These are phyloP conservation scores for Daktulosphaira vitifoliae DNA, from an alignment of 1,140 invertebrate species.

Conservation along the genomic window DNA sequence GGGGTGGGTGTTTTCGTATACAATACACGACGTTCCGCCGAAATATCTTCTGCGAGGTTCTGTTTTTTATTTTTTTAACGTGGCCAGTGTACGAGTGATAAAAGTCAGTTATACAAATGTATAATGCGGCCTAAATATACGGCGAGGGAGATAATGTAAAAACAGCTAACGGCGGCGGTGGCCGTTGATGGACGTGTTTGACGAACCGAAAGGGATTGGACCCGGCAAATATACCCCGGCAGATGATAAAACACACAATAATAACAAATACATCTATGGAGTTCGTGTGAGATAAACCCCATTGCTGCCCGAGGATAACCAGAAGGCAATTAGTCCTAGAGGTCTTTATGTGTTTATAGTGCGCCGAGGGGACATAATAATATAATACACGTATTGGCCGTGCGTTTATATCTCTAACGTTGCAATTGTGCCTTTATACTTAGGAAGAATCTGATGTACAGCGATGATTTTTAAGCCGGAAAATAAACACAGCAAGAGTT, in stretches of 20 bases:
- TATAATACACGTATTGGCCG: not conserved
- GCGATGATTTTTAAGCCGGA: not conserved
- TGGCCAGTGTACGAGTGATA: not conserved
- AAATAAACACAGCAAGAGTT: constrained; percentile 4
- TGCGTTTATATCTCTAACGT: not conserved
- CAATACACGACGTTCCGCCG: not conserved
- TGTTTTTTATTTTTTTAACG: not conserved
- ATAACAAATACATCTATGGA: constrained; percentile 22
- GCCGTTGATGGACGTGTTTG: constrained; percentile 26
- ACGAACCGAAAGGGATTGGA: constrained; percentile 22
- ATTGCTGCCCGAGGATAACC: constrained; percentile 21
- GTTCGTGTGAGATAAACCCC: constrained; percentile 23
- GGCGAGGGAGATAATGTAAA: not conserved
- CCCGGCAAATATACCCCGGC: constrained; percentile 12
- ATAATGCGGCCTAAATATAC: not conserved
- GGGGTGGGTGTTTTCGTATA: too few relatives aligned
- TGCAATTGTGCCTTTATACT: too few relatives aligned
- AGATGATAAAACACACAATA: constrained; percentile 32
- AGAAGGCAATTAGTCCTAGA: constrained; percentile 31
- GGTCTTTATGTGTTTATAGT: not conserved
- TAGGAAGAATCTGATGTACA: too few relatives aligned
- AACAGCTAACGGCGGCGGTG: not conserved
- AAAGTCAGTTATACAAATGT: constrained; percentile 5
- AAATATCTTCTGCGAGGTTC: not conserved
- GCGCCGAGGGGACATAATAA: not conserved